Evolutionary conservation across 1,140 invertebrate species (phyloP), one percentile per base, ranked within the genome.

Genomic region (Drosophila bocki): DNA sequence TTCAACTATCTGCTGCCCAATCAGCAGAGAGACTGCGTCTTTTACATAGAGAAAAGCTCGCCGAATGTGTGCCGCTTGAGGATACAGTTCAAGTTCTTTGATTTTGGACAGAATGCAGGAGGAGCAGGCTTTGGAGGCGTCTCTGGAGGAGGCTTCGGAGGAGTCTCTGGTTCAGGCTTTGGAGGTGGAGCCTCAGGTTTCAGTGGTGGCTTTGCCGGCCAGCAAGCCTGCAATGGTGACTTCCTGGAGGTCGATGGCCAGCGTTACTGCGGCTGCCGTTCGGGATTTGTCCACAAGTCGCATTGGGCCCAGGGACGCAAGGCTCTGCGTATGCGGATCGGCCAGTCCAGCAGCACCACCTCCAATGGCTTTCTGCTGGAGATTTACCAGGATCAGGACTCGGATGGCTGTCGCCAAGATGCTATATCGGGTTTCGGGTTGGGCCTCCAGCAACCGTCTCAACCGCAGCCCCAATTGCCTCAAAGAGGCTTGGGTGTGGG

Each of bases 61-160:
- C 82, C 87, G 0, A 93, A 93, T 57, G 88, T 94, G 2, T 95
- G 94, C 58, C 93, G 93, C 3, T 19, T 95, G 3, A 91, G 94
- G 39, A 91, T 95, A 4, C 93, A 93, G 35, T 94, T 95, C 39
- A 93, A 94, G 57, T 95, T 93, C 78, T 95, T 95, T 60, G 94
- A 94, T 71, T 90, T 94, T 29, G 95, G 94, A 0, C 76, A 90
- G 19, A 39, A 50, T 26, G 42, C 75, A 15, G 64, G 41, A 35
- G 60, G 44, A 32, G 50, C 12, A 6, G 35, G 65, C 12, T 42
- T 51, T 26, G 74, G 63, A 11, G 62, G 68, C 26, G 60, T 13
- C 3, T 39, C 19, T 12, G 32, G 35, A 7, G 53, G 47, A 3
- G 26, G 41, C 12, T 45, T 53, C 0, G 26, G 19, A 8, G 68